Base-by-base conservation (phyloP, 1,140 invertebrate species). In the Pseudoatta argentina region DNA sequence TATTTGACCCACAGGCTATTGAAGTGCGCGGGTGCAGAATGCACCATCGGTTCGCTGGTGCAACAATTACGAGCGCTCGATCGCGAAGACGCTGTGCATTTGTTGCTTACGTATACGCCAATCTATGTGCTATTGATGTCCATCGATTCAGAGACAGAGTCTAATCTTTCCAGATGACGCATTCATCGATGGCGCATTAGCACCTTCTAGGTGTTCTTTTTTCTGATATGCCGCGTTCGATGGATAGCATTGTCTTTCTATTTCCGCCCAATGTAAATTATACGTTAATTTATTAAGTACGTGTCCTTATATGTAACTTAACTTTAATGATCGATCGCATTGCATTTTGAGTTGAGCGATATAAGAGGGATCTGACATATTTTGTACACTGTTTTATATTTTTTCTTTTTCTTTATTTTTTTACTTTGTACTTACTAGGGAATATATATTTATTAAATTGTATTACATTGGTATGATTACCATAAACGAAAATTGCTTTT, bases 161-260 rank as follows among this genome's bases (percentile, higher is more conserved):
- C 95, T 27, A 94, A 95, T 92, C 93, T 95, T 90, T 95, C 95
- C 27, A 95, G 94, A 95, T 95, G 95, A 95, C 94, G 92, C 79
- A 67, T 88, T 86, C 91, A 87, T 89, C 87, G 88, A 87, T 90
- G 89, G 86, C 92, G 92, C 89, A 92, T 93, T 66, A 91, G 89
- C 87, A 93, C 91, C 79, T 92, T 92, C 51, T 93, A 91, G 77
- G 73, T 90, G 18, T 71, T 63, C 53, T 87, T 66, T 81, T 53
- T 81, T 0, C 55, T 30, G 67, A 53, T 44, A 79, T 24, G 64
- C 44, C 61, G 73, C 76, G 73, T 89, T 86, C 78, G 61, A 89
- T 83, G 69, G n/a, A 91, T 72, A 86, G 75, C 53, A 73, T 88
- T 69, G 89, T 69, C 75, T 69, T 69, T 85, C 86, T 83, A 83